Evolutionary conservation across 2,797 vertebrate genomes (phyloP).

Genomic region (Micrastur ruficollis): DNA sequence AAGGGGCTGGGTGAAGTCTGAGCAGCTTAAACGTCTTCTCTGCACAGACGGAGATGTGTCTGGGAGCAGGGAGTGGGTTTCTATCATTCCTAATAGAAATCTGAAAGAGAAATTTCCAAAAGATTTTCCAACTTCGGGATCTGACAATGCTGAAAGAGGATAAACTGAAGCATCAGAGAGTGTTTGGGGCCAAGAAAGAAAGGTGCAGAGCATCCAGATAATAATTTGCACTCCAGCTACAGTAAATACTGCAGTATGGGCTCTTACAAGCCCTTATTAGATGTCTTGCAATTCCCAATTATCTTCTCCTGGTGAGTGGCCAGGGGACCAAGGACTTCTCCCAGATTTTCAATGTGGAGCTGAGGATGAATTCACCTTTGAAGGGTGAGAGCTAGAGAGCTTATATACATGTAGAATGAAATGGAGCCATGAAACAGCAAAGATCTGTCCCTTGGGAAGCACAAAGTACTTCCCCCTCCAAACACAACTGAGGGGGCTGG

Average conservation of each 20-base stretch:
- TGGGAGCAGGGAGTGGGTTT: background rate
- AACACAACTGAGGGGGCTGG: accelerated
- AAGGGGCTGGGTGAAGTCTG: background rate
- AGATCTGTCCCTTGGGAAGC: background rate
- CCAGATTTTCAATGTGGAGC: background rate
- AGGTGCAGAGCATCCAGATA: background rate
- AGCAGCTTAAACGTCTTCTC: background rate
- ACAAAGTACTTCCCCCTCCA: background rate
- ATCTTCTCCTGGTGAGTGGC: background rate
- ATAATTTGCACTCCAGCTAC: background rate
- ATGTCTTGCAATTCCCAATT: background rate
- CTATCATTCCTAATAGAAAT: background rate
- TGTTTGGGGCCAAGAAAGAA: background rate
- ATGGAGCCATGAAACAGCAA: background rate
- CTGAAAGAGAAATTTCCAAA: background rate
- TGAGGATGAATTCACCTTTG: background rate
- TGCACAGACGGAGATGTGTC: background rate
- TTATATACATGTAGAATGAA: background rate
- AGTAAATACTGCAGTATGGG: background rate
- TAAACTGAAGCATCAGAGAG: background rate
- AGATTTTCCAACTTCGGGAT: background rate
- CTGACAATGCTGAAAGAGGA: background rate
- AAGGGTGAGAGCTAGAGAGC: background rate
- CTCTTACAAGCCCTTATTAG: background rate
- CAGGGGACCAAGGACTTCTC: background rate